Base-by-base conservation (phyloP, 2,113 vertebrate genomes). In the Nesoenas mayeri region DNA sequence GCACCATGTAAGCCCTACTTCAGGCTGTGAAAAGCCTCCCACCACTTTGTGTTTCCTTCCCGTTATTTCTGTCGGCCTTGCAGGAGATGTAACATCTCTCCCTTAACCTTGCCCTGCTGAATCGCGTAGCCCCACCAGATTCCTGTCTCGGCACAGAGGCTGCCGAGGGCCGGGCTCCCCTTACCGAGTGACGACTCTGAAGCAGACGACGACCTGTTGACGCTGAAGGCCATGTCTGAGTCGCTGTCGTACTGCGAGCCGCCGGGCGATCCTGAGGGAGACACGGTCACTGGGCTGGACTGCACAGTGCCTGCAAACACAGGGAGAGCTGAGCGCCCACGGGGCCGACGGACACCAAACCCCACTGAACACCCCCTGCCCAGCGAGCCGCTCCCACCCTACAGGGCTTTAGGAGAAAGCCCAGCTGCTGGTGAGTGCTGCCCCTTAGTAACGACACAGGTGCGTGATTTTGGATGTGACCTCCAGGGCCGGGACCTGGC, bases 161-260 rank as follows among this genome's bases (percentile, higher is more conserved):
- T 9, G 64, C 66, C 6, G 1, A 15, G 61, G 61, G 42, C 61
- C 5, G 2, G 38, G 47, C 72, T 69, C 73, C 85, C 88, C 98
- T 98, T 97, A 99, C 99, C 99, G n/a, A 99, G 98, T 5, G 99
- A 99, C 11, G 99, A 99, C 96, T 99, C 99, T 3, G 99, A 99
- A 32, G 99, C 99, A 7, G 99, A 99, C 3, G 99, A 99, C 3
- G 99, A 99, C 95, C 99, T 98, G 98, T 99, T 99, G 96, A 99
- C 99, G 4, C 99, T 99, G 98, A 99, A 99, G 85, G 98, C 99
- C 98, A 99, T 98, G 89, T 99, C 99, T 12, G 99, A 99, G 97
- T 99, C 99, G 3, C 99, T 99, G 97, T 99, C 99, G 0, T 99
- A 99, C 94, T 99, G 98, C 15, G 99, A 99, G 95, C 99, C 99